Evolutionary conservation across 2,797 vertebrate genomes (phyloP).

Genomic region (Enteromius paludinosus): DNA sequence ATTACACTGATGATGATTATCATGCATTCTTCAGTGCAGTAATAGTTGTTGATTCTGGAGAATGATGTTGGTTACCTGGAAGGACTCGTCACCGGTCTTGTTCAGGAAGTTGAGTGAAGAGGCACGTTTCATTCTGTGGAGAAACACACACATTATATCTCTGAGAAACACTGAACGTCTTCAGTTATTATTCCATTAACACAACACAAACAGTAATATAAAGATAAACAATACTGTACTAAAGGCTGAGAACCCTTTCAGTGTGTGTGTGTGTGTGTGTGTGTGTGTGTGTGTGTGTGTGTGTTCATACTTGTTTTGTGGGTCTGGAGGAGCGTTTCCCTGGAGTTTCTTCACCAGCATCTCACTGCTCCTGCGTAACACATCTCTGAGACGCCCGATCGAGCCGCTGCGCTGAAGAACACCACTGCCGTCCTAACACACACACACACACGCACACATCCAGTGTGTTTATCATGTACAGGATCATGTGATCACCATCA

Average conservation of each 20-base stretch:
- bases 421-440: slow-evolving; percentile 89
- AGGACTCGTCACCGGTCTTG: slow-evolving; percentile 84
- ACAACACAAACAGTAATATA: too few species aligned
- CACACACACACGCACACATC: slow-evolving; percentile 29
- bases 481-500: neutral
- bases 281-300: slow-evolving; percentile 5
- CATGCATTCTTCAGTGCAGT: neutral
- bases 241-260: too few species aligned
- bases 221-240: neutral
- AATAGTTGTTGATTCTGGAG: too few species aligned
- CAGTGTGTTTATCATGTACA: neutral
- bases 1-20: neutral
- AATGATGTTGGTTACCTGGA: slow-evolving; percentile 78
- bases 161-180: neutral
- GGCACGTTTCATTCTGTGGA: slow-evolving; percentile 91
- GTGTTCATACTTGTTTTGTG: slow-evolving; percentile 77
- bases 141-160: slow-evolving; percentile 34
- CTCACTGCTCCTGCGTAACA: slow-evolving; percentile 93
- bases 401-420: slow-evolving; percentile 89
- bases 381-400: slow-evolving; percentile 90
- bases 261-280: neutral
- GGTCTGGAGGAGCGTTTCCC: slow-evolving; percentile 85
- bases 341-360: slow-evolving; percentile 96
- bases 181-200: neutral
- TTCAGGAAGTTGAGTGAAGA: slow-evolving; percentile 93